These are phyloP conservation scores for Dendropsophus ebraccatus DNA, from an alignment of 2,113 vertebrate genomes.

Conservation along the genomic window DNA sequence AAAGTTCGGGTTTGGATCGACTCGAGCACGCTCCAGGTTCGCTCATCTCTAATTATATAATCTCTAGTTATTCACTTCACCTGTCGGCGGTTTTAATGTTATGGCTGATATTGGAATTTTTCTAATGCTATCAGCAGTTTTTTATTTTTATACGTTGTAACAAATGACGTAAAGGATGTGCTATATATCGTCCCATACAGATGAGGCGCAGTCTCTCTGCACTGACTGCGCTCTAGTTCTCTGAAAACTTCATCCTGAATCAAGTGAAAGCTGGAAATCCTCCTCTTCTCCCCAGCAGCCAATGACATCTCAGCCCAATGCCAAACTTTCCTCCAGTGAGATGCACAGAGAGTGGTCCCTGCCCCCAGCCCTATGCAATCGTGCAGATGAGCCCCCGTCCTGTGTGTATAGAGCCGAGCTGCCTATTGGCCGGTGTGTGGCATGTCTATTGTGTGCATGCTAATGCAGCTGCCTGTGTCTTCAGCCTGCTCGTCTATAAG, in stretches of 20 bases:
- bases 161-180: no score
- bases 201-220: not conserved
- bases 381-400: constrained; percentile 22
- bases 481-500: constrained; percentile 55
- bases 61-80: no score
- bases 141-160: no score
- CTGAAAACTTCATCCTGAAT: constrained; percentile 25
- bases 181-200: no score
- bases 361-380: constrained; percentile 21
- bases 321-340: constrained; percentile 68
- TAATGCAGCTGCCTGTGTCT: constrained; percentile 53
- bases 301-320: constrained; percentile 24
- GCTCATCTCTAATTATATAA: no score
- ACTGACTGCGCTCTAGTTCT: not conserved
- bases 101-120: no score
- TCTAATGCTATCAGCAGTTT: no score
- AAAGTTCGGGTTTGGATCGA: no score
- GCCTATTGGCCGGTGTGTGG: constrained; percentile 62
- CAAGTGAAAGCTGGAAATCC: not conserved
- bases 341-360: constrained; percentile 28
- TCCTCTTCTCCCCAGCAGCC: not conserved
- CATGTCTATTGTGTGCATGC: constrained; percentile 63
- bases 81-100: no score
- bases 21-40: no score
- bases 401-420: constrained; percentile 39